A percentile compares a stretch with the other conserved stretches of the same genome.
phyloP scores from a whole-genome alignment of 2,113 vertebrate genomes.

The Sarotherodon lohbergeri region DNA sequence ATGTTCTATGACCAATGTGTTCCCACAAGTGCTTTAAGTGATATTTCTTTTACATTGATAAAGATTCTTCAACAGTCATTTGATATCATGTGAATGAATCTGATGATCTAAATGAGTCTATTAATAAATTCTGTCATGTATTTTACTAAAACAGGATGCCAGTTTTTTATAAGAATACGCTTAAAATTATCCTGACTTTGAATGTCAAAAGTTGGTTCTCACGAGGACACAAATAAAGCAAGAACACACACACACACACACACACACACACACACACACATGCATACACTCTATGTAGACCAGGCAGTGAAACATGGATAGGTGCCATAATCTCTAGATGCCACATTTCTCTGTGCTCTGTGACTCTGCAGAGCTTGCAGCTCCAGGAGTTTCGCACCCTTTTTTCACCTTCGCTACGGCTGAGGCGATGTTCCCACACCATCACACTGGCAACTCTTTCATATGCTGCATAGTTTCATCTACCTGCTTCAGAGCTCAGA shows the following conservation, averaged over 20 bases:
- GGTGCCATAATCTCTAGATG: slow-evolving; percentile 48
- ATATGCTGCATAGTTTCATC: not conserved
- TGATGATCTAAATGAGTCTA: not conserved
- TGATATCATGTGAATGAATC: not conserved
- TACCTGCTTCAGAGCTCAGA: not conserved
- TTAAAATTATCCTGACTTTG: not conserved
- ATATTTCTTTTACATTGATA: not conserved
- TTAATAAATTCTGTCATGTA: not conserved
- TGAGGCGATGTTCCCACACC: not conserved
- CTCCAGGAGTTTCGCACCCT: slow-evolving; percentile 34
- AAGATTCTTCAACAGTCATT: not conserved
- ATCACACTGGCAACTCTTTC: not conserved
- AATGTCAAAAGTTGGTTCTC: not conserved
- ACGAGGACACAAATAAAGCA: not conserved
- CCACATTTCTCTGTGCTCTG: slow-evolving; percentile 62
- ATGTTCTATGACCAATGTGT: not conserved
- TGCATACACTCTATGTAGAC: not conserved
- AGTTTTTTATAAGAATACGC: not conserved
- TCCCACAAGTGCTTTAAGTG: not conserved
- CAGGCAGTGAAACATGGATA: slow-evolving; percentile 23
- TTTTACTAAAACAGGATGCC: not conserved
- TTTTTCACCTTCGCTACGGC: not conserved
- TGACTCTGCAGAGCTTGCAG: slow-evolving; percentile 37
- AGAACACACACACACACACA: not conserved
- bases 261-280: not conserved